Percentiles rank a stretch among this genome's conserved stretches.
Evolutionary conservation across 2,888 invertebrate genomes (phyloP).

Genomic region (Lypha dubia): DNA sequence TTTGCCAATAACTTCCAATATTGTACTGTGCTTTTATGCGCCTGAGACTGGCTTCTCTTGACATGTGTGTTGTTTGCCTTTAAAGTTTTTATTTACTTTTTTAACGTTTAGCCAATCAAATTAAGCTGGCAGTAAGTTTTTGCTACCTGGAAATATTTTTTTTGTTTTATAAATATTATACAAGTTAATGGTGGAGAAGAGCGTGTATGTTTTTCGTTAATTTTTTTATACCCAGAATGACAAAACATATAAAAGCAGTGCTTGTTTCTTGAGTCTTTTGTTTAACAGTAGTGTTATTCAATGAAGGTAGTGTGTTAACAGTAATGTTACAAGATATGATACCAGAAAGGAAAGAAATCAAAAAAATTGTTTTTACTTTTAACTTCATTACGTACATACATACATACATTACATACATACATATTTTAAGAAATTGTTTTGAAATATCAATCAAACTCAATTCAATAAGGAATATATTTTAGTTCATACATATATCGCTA

Average conservation of each 20-base stretch:
- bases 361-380: constrained; percentile 29
- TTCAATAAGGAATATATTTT: too few species aligned
- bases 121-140: constrained; percentile 70
- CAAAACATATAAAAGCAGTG: constrained; percentile 26
- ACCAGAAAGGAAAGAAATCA: constrained; percentile 6
- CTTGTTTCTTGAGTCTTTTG: constrained; percentile 61
- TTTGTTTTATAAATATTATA: constrained; percentile 33
- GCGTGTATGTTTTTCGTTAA: constrained; percentile 5
- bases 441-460: neutral
- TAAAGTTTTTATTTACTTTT: constrained; percentile 76
- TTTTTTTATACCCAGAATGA: constrained; percentile 2
- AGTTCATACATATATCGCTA: too few species aligned
- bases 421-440: too few species aligned
- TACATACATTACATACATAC: too few species aligned
- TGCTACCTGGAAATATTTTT: constrained; percentile 58
- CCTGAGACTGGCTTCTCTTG: constrained; percentile 20
- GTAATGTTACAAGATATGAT: constrained; percentile 11
- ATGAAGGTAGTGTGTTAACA: neutral
- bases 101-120: constrained; percentile 81
- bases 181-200: constrained; percentile 43
- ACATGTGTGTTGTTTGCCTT: constrained; percentile 13
- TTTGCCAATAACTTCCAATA: constrained; percentile 74
- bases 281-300: constrained; percentile 34
- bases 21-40: constrained; percentile 28
- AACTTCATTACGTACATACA: too few species aligned